Base-by-base conservation (phyloP, 2,888 invertebrate species). In the Aleiodes alternator region DNA sequence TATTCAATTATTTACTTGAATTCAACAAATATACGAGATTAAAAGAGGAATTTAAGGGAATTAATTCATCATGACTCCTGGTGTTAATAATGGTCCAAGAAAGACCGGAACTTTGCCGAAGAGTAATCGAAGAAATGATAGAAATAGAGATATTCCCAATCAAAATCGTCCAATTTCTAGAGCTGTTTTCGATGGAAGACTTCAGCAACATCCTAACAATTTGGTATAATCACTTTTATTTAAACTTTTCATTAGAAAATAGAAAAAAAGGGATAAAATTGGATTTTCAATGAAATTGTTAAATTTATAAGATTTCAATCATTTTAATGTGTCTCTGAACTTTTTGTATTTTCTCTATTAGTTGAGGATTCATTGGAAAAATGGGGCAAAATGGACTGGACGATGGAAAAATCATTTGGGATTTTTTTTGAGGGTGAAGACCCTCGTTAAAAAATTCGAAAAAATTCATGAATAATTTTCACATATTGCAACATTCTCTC, bases 101-200 rank as follows among this genome's bases (percentile, higher is more conserved):
- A 87, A 86, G 57, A 88, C 88, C 29, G 88, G 88, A 51, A 84
- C 88, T n/a, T 77, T 87, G 57, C 88, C 88, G 16, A 88, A 88
- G 78, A 88, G 86, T 75, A 87, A 88, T 75, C 82, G 87, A 66
- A 83, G 84, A 75, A 85, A 83, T 77, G 84, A 88, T 74, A 83
- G 87, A 73, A 88, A 87, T 78, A 82, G 87, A 77, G 87, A 87
- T 75, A 80, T 80, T 38, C 82, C 83, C 12, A 77, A 82, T 16
- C 80, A 80, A 70, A 85, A 85, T 83, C 85, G 84, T 69, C 82
- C 82, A 70, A 71, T 82, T 31, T 66, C 74, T 14, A 76, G 81
- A 78, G 75, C 76, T 31, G 66, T 75, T 75, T 81, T 82, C 78
- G 81, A 81, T 53, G 80, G 82, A 71, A 80, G 81, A 74, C 76